Base-by-base conservation (phyloP, 2,113 vertebrate genomes). In the Leptosomus discolor region DNA sequence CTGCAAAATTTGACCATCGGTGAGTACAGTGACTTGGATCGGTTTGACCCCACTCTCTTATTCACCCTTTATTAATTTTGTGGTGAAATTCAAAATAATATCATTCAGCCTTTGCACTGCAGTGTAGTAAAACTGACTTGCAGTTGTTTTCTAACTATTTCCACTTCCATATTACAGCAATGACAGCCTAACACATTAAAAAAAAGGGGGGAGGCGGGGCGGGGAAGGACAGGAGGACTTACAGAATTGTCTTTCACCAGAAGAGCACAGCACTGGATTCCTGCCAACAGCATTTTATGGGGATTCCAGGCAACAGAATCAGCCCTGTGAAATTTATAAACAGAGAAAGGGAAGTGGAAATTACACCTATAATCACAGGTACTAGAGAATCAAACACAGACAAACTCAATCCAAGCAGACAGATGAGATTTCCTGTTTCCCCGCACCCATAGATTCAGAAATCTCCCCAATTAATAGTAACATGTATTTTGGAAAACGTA, bases 271-370 rank as follows among this genome's bases (percentile, higher is more conserved):
- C 99, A 99, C 96, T 99, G 99, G 89, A 99, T 98, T 67, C 98
- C 98, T 15, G 98, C 98, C 98, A 99, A 98, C 74, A 99, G 94
- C 99, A 99, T 99, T 96, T 99, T 99, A 95, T 98, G 98, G n/a
- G 98, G 98, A 97, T 99, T 99, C 99, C 98, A 99, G 56, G 98
- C 98, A 9, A 99, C 98, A 27, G 98, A 99, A 95, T 98, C 96
- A 45, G 98, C 98, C 95, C 99, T 99, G 54, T 21, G 6, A 74
- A 58, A 65, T 85, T 54, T 63, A 94, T 75, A 61, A 92, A 74
- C 46, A 18, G 48, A 92, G 48, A 36, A 68, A 58, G 7, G 5
- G 15, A 70, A 22, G 24, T 20, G 15, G 53, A 86, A 83, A 77
- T 63, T 54, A 41, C 22, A 70, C 26, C 11, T 71, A 20, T 39